phyloP scores from a whole-genome alignment of 1,140 invertebrate species.

The Musca domestica region DNA sequence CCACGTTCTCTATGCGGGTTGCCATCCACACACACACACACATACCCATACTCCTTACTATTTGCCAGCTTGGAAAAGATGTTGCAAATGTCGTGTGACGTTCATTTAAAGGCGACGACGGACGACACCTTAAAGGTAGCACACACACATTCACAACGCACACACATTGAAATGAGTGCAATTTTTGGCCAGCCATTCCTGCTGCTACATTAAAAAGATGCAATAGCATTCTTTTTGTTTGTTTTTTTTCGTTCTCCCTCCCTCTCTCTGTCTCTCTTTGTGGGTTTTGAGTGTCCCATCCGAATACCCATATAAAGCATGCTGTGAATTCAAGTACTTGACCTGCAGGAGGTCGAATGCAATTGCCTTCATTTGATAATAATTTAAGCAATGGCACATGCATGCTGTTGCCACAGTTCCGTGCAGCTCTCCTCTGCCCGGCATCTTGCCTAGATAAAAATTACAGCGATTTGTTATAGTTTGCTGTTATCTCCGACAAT shows the following conservation, averaged over 20 bases:
- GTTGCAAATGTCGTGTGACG: slow-evolving; percentile 20
- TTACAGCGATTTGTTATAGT: slow-evolving; percentile 1
- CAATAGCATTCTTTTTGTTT: neutral
- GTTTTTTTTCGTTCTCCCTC: too few relatives aligned
- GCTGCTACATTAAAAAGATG: slow-evolving; percentile 1
- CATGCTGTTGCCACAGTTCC: too few relatives aligned
- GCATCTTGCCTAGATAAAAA: slow-evolving; percentile 6
- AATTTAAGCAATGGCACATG: neutral
- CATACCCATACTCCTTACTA: too few relatives aligned
- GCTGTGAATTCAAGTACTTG: slow-evolving; percentile 18
- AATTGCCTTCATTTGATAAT: slow-evolving; percentile 12
- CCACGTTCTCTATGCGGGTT: slow-evolving; percentile 13
- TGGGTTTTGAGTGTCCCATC: too few relatives aligned
- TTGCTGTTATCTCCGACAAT: neutral
- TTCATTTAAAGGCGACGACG: neutral
- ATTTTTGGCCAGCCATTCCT: neutral
- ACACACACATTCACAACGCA: neutral
- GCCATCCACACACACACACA: neutral
- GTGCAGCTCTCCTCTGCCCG: too few relatives aligned
- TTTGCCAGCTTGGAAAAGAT: neutral
- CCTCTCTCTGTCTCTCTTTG: too few relatives aligned
- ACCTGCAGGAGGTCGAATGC: slow-evolving; percentile 1
- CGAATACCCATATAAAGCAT: neutral
- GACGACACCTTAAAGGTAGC: neutral
- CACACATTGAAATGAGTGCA: slow-evolving; percentile 9